Evolutionary conservation across 2,888 invertebrate species (phyloP).

Genomic region (Cryptocephalus moraei): DNA sequence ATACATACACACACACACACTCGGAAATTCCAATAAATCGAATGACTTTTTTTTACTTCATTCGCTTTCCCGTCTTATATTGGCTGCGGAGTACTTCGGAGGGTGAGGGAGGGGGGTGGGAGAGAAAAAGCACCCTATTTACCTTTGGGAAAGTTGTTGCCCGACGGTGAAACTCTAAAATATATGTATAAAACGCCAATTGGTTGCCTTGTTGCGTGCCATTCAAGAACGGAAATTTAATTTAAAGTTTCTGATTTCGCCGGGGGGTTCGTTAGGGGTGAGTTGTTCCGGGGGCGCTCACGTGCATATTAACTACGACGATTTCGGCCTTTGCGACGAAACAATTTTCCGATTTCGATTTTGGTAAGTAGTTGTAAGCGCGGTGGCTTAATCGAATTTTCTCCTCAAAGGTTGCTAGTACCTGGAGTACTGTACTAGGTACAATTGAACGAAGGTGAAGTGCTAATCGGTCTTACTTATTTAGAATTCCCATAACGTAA

Average conservation of each 20-base stretch:
- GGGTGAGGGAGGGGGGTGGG: too few species aligned
- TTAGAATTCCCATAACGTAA: too few species aligned
- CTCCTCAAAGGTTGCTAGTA: too few species aligned
- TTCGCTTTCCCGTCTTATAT: slow-evolving; percentile 28
- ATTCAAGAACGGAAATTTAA: slow-evolving; percentile 40
- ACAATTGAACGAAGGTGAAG: too few species aligned
- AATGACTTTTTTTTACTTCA: slow-evolving; percentile 5
- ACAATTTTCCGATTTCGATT: too few species aligned
- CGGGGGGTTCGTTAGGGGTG: slow-evolving; percentile 3
- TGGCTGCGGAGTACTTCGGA: slow-evolving; percentile 17
- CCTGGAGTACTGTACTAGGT: too few species aligned
- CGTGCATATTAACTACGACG: too few species aligned
- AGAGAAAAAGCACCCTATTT: slow-evolving; percentile 16
- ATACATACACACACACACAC: background rate
- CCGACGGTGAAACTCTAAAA: slow-evolving; percentile 26
- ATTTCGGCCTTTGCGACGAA: too few species aligned
- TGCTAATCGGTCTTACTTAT: too few species aligned
- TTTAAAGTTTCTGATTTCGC: slow-evolving; percentile 37
- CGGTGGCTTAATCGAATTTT: too few species aligned
- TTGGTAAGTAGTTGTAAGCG: too few species aligned
- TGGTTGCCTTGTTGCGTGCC: slow-evolving; percentile 38
- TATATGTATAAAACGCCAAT: slow-evolving; percentile 32
- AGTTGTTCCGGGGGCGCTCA: background rate
- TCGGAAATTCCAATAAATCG: background rate
- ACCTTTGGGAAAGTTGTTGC: slow-evolving; percentile 21